Evolutionary conservation across 2,797 vertebrate genomes (phyloP), one percentile per base, ranked within the genome.

Genomic region (Alauda arvensis): DNA sequence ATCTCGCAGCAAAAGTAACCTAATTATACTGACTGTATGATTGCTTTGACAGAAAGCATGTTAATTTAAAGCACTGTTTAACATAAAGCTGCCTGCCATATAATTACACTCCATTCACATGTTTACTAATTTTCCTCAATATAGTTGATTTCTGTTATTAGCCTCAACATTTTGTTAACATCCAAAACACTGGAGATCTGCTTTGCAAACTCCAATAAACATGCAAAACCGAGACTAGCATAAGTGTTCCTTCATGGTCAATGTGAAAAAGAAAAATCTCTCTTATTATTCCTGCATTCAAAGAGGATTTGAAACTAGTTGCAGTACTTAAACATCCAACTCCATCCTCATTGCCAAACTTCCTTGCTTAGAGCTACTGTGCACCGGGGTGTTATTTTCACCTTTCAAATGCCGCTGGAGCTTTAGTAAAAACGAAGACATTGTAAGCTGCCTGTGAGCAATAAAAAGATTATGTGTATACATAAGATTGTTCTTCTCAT

Each of bases 81-180:
- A 94, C 89, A 91, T 93, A 93, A 91, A 86, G 87, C 91, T 90
- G 86, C 88, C 78, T 89, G 87, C 70, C 82, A 81, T 83, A 66
- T 93, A 92, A 96, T 94, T 92, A 93, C 83, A 91, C 77, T 87
- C 83, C 53, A 88, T 92, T 96, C 82, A 78, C 57, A 91, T 95
- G 77, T 94, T 94, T 93, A 91, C 90, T 94, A 94, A 95, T 88
- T 83, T 90, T 51, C 48, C 79, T 93, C 88, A 87, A 91, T 94
- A 80, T 82, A 94, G 80, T 62, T 95, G 93, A 95, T 94, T 94
- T 94, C 86, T 93, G 82, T 95, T 94, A 95, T 93, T 94, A 94
- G 87, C 53, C 77, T 91, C 79, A 79, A 85, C 83, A 76, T 91
- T 81, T 94, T 63, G 85, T 92, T 93, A 94, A 88, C 69, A 61